Conservation (phyloP, 2,797 vertebrate species). For the Uromys caudimaculatus region DNA sequence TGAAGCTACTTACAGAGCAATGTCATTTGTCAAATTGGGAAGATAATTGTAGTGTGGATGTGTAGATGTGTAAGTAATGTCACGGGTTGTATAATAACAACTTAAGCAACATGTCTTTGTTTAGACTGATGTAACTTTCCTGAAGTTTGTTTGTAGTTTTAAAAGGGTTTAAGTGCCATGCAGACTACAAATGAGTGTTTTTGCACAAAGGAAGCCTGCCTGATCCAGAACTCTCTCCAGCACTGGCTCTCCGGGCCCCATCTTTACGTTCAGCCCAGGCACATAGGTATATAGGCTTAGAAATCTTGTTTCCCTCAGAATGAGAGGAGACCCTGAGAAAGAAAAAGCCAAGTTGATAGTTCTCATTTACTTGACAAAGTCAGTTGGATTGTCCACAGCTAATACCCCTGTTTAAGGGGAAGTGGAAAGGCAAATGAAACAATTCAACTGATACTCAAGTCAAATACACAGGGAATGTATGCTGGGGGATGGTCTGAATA, state of each 20-base stretch:
- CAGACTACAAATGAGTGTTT: slow-evolving; percentile 82
- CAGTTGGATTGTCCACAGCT: not conserved
- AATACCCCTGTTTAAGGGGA: slow-evolving; percentile 13
- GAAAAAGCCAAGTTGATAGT: not conserved
- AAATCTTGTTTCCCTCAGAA: not conserved
- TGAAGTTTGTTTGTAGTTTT: slow-evolving; percentile 84
- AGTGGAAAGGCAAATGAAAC: not conserved
- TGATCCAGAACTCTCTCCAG: slow-evolving; percentile 33
- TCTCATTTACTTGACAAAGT: slow-evolving; percentile 27
- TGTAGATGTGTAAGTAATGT: slow-evolving; percentile 82
- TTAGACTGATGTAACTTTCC: slow-evolving; percentile 85
- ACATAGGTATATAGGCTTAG: slow-evolving; percentile 18
- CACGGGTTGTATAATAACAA: slow-evolving; percentile 80
- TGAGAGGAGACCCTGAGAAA: not conserved
- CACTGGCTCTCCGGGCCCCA: slow-evolving; percentile 64
- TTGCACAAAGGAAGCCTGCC: slow-evolving; percentile 29
- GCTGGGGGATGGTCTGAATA: not conserved
- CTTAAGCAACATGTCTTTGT: slow-evolving; percentile 85
- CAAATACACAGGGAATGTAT: not conserved
- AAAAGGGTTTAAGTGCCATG: slow-evolving; percentile 81
- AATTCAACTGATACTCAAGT: slow-evolving; percentile 8
- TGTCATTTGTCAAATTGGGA: slow-evolving; percentile 81
- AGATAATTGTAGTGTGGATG: slow-evolving; percentile 81
- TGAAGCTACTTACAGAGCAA: slow-evolving; percentile 69
- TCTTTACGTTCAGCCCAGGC: slow-evolving; percentile 71